Percentiles rank a stretch among this genome's conserved stretches.
phyloP scores from a whole-genome alignment of 2,113 vertebrate genomes.

The Pterocles gutturalis region DNA sequence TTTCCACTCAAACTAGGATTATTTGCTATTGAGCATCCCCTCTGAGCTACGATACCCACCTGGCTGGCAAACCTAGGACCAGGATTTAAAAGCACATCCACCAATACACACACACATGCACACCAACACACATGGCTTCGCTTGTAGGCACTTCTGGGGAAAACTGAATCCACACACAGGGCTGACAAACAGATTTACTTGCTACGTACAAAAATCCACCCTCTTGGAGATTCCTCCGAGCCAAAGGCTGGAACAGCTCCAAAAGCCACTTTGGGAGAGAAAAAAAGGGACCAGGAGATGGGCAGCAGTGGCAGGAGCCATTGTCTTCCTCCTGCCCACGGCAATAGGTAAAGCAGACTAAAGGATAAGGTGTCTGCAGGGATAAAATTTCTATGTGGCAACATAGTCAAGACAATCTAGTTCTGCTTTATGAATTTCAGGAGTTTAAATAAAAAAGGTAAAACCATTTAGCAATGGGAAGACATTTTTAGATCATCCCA shows the following conservation, averaged over 20 bases:
- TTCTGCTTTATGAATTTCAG: neutral
- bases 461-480: neutral
- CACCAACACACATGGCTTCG: neutral
- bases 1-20: neutral
- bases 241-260: neutral
- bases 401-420: neutral
- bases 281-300: neutral
- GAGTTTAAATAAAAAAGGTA: neutral
- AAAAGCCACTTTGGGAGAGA: neutral
- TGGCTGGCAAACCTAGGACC: neutral
- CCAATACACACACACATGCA: neutral
- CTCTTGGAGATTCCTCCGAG: neutral
- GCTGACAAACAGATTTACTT: neutral
- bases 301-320: neutral
- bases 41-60: neutral
- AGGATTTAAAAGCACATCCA: neutral
- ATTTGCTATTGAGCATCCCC: neutral
- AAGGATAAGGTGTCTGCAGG: neutral
- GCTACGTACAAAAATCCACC: neutral
- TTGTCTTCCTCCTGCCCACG: neutral
- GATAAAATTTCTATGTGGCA: neutral
- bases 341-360: fast-evolving
- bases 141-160: neutral
- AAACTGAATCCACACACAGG: neutral
- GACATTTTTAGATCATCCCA: neutral